Evolutionary conservation across 2,888 invertebrate species (phyloP).

Genomic region (Leptogaster cylindrica): DNA sequence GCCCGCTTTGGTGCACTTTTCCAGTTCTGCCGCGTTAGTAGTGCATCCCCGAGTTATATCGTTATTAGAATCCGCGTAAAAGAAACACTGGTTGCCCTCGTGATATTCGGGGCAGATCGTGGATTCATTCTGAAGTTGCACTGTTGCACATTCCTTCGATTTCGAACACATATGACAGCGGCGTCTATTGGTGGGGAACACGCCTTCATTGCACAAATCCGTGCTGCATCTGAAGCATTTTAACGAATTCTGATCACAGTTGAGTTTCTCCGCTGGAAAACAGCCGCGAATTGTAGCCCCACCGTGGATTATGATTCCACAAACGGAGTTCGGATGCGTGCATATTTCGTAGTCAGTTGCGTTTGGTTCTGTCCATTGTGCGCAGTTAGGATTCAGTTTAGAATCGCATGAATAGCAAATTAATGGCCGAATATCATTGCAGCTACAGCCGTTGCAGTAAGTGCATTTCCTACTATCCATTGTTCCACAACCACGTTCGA

Average conservation of each 20-base stretch:
- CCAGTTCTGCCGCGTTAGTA: conserved; percentile 19
- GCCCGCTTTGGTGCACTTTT: not conserved
- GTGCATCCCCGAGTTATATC: conserved; percentile 37
- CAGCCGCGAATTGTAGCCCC: conserved; percentile 44
- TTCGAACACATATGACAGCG: conserved; percentile 51
- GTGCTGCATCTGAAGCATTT: conserved; percentile 46
- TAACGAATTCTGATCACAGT: conserved; percentile 22
- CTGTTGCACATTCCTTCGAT: conserved; percentile 44
- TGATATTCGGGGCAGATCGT: conserved; percentile 49
- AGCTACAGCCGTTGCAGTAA: conserved; percentile 34
- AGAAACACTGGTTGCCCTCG: conserved; percentile 50
- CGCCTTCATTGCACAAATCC: conserved; percentile 50
- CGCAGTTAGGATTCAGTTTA: conserved; percentile 44
- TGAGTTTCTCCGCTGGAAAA: conserved; percentile 46
- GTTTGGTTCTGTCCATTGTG: conserved; percentile 34
- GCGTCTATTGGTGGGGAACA: conserved; percentile 49
- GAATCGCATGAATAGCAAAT: conserved; percentile 48
- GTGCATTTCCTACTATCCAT: conserved; percentile 21
- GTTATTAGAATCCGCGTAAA: conserved; percentile 41
- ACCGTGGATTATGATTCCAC: conserved; percentile 42
- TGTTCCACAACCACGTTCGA: not conserved
- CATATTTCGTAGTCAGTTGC: conserved; percentile 40
- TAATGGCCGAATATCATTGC: conserved; percentile 45
- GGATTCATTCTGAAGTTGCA: not conserved
- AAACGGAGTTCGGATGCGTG: conserved; percentile 41